Evolutionary conservation across 2,113 vertebrate species (phyloP), one percentile per base, ranked within the genome.

Genomic region (Panthera uncia): DNA sequence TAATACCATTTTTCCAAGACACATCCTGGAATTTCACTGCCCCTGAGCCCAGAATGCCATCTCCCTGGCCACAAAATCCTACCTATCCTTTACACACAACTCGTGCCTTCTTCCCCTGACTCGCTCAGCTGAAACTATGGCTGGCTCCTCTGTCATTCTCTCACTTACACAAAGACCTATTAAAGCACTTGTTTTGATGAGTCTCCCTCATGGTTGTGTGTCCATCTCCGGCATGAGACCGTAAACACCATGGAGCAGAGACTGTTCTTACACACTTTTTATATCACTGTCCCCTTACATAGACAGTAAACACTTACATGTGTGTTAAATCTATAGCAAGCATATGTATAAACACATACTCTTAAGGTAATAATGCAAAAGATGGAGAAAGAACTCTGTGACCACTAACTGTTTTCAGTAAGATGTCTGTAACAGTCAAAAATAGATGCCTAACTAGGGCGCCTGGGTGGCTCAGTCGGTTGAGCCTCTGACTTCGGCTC

Each of bases 351-450:
- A 80, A 82, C 57, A 41, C 38, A 93, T 7, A 41, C 23, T 48
- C 61, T 68, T 94, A 85, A 73, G 27, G 71, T 65, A 89, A 66
- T 48, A 76, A 82, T 27, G 66, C 68, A 78, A 78, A 76, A 69
- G 50, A 87, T 27, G 57, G 57, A 48, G 66, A 82, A 95, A 78
- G 13, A 89, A 41, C 12, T 29, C 25, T 81, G 36, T 68, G 83
- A 50, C 33, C 11, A 74, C 38, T 38, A 38, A 48, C 38, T 74
- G 48, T n/a, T 87, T 82, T 36, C 33, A 92, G 45, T 33, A 85
- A 89, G 57, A 11, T 81, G 48, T 68, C 50, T 52, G 15, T 31
- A 78, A 89, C 25, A 83, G 33, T 48, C 3, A 65, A 85, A 81
- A 82, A 27, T 1, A 50, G 33, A 18, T 65, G 48, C 29, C 69